Base-by-base conservation (phyloP, 1,140 invertebrate species). In the Luehdorfia chinensis region DNA sequence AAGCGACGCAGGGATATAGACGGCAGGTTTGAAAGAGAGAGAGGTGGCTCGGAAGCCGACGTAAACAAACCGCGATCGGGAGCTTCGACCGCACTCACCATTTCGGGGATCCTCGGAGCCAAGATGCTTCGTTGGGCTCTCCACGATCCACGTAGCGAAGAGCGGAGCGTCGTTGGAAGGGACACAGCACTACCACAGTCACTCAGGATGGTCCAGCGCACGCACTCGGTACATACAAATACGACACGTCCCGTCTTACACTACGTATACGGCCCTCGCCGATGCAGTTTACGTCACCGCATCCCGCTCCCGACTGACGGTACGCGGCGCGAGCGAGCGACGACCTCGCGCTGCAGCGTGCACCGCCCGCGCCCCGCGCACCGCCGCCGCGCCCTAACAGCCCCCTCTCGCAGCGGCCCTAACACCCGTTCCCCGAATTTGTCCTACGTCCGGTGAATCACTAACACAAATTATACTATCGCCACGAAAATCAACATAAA, bases 241-340 rank as follows among this genome's bases (percentile, higher is more conserved):
- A 74, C 77, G 73, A 81, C 70, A 69, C 73, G 74, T 85, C 75
- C 77, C 77, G 77, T 78, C 71, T 77, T 79, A 84, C 81, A 84
- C 77, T 85, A 85, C 77, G 76, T 65, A 75, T 41, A 66, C 79
- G 81, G 77, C 81, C 72, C 74, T 62, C 72, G 79, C 81, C 81
- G 73, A 67, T 85, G 81, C 81, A 85, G 75, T 81, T 77, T 83
- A 84, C 81, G 81, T 85, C 81, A 85, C 81, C 81, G 81, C 81
- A 85, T 83, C 81, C 81, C 81, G 81, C 81, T 85, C 78, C 81
- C 75, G 78, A 85, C 81, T 85, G 81, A 69, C 78, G 30, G 57
- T 49, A 48, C 69, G 64, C 67, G 61, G 60, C 60, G 75, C 73
- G 69, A 74, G 78, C 81, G 77, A 81, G 69, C 78, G 76, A 80